A percentile compares a stretch with the other conserved stretches of the same genome.
These are phyloP conservation scores for Nephila pilipes DNA, from an alignment of 1,140 invertebrate genomes.

Conservation along the genomic window DNA sequence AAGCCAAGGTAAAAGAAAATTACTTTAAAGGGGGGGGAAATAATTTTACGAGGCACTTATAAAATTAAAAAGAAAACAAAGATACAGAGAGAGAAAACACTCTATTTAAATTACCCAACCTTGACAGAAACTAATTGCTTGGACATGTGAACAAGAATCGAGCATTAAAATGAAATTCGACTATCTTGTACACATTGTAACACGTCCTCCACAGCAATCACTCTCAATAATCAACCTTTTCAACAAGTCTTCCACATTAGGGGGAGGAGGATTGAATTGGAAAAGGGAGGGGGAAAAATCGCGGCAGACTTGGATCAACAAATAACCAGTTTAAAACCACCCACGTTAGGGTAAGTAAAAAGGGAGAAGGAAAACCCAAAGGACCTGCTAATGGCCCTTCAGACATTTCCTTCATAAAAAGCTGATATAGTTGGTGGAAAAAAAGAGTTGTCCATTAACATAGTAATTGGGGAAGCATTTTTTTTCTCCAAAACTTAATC, in stretches of 20 bases:
- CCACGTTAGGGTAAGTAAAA: conserved; percentile 17
- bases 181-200: conserved; percentile 46
- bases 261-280: not conserved
- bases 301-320: conserved; percentile 49
- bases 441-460: conserved; percentile 48
- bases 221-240: conserved; percentile 70
- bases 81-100: not conserved
- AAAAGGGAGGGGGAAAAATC: not conserved
- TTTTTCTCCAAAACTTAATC: conserved; percentile 7
- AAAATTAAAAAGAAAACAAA: not conserved
- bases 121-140: conserved; percentile 66
- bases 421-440: not conserved
- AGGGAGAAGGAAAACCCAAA: conserved; percentile 10
- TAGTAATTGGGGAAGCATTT: conserved; percentile 56
- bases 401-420: conserved; percentile 31
- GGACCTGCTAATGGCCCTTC: conserved; percentile 34
- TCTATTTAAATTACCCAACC: conserved; percentile 50
- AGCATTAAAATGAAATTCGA: conserved; percentile 70
- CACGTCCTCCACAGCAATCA: conserved; percentile 49
- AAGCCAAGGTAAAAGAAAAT: conserved; percentile 63
- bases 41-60: conserved; percentile 5
- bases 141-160: conserved; percentile 57
- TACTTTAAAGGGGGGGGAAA: not conserved
- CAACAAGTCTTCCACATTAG: conserved; percentile 42
- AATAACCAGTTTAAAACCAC: conserved; percentile 65